These are phyloP conservation scores for Cancer borealis DNA, from an alignment of 2,888 invertebrate species.

Conservation along the genomic window DNA sequence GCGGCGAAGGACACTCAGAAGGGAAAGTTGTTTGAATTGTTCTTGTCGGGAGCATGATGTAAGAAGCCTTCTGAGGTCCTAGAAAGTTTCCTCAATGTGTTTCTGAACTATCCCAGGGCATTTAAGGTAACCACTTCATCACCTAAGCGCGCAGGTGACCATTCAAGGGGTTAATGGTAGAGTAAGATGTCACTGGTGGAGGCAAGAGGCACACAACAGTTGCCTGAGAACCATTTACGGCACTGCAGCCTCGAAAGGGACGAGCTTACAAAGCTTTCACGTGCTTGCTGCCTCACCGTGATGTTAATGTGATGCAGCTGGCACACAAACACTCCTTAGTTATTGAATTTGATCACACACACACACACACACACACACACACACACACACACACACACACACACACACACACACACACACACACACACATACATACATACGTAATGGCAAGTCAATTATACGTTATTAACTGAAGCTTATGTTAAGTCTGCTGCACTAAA, in stretches of 20 bases:
- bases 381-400: slow-evolving; percentile 28
- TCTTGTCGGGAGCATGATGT: background rate
- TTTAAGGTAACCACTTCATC: background rate
- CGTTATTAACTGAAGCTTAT: too few relatives aligned
- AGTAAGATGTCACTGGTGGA: background rate
- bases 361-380: background rate
- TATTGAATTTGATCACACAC: background rate
- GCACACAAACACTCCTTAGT: background rate
- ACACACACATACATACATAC: background rate
- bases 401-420: slow-evolving; percentile 15
- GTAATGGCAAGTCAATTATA: background rate
- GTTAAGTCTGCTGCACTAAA: too few relatives aligned
- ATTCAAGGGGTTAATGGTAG: background rate
- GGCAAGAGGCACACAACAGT: background rate
- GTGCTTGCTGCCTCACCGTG: background rate
- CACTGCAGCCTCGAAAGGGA: background rate
- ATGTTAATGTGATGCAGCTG: background rate
- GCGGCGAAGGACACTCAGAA: slow-evolving; percentile 13
- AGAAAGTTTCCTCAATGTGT: background rate
- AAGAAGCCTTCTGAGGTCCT: background rate
- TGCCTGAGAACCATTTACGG: slow-evolving; percentile 1
- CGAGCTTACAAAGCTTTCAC: background rate
- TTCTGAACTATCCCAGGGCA: background rate
- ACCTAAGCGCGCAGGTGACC: background rate
- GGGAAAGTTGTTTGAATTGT: slow-evolving; percentile 25